phyloP scores from a whole-genome alignment of 2,797 vertebrate genomes.

The Dromococcyx pavoninus region DNA sequence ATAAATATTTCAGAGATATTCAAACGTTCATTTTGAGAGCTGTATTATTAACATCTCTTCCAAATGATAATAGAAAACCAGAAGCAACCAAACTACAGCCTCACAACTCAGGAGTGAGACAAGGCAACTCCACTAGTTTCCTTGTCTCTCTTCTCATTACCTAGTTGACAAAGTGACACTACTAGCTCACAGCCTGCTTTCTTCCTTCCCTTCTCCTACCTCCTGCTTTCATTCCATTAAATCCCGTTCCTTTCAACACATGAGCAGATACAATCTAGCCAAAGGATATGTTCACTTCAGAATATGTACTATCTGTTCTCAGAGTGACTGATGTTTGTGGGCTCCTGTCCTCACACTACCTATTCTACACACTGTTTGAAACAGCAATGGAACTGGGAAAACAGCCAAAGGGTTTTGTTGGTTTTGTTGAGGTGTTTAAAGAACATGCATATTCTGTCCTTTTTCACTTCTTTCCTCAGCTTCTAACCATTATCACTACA shows the following conservation, averaged over 20 bases:
- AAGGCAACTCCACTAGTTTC: background rate
- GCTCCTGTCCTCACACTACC: background rate
- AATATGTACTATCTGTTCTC: background rate
- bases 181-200: background rate
- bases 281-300: background rate
- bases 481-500: background rate
- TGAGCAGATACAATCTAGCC: background rate
- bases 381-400: background rate
- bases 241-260: background rate
- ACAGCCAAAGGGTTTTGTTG: accelerated
- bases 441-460: background rate
- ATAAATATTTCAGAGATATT: conserved; percentile 63
- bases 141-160: background rate
- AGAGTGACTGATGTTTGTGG: accelerated
- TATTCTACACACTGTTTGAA: background rate
- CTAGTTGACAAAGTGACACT: background rate
- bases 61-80: background rate
- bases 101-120: background rate
- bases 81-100: background rate
- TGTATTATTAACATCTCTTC: background rate
- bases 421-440: background rate
- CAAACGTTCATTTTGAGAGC: conserved; percentile 44
- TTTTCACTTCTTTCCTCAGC: background rate
- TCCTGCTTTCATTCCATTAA: background rate
- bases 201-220: background rate